Evolutionary conservation across 2,113 vertebrate genomes (phyloP), one percentile per base, ranked within the genome.

Genomic region (Catharus minimus): DNA sequence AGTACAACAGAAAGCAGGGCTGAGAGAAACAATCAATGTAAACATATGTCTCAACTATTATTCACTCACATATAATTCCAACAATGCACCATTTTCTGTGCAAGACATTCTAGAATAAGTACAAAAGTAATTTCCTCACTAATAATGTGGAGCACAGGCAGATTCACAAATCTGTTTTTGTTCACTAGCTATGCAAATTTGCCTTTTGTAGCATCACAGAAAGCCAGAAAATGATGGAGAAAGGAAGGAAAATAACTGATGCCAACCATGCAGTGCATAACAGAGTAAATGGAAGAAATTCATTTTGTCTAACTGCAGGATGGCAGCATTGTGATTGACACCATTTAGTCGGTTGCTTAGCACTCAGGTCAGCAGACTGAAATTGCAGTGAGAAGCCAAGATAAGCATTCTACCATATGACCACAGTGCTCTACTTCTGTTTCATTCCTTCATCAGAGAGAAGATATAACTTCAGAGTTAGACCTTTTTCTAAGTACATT

Each of bases 181-280:
- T 89, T 92, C 58, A n/a, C 38, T 66, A 69, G 32, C 43, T 85
- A 62, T 87, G 93, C 55, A 92, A 92, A 96, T 94, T 30, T 85
- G 58, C 83, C 84, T 94, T 89, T 93, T 90, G 88, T 94, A 93
- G 67, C 65, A 57, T 43, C 62, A 86, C 77, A 66, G 96, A 93
- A 93, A 24, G 46, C 28, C 89, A 92, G 61, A 89, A 90, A 87
- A 72, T 27, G 0, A 58, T 39, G 23, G n/a, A 30, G 46, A 85
- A 68, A 71, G 30, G 21, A 79, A 66, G 49, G 41, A 82, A 74
- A 92, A 56, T 41, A 78, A 74, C 27, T 69, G 73, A 58, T 65
- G 71, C 66, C 71, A 92, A 64, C 15, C 38, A 27, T 57, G 77
- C 16, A 3, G 27, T 12, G 27, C 41, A 41, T 19, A 89, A 65